Evolutionary conservation across 2,888 invertebrate species (phyloP).

Genomic region (Platerodrilus igneus): DNA sequence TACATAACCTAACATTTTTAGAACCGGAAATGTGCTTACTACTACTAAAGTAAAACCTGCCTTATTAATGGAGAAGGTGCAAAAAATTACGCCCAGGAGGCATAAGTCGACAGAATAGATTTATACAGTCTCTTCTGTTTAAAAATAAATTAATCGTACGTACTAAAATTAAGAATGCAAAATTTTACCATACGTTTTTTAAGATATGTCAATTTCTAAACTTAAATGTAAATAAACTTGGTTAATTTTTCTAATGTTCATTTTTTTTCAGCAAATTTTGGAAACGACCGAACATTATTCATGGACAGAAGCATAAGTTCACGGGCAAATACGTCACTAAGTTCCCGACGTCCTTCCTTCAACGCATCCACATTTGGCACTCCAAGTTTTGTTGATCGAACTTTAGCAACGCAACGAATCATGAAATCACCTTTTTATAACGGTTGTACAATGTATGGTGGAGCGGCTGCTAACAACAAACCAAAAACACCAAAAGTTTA

Average conservation of each 20-base stretch:
- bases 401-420: constrained; percentile 46
- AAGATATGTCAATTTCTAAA: too few species aligned
- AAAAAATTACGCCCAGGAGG: too few species aligned
- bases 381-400: constrained; percentile 46
- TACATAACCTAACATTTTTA: too few species aligned
- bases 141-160: too few species aligned
- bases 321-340: constrained; percentile 46
- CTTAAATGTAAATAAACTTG: too few species aligned
- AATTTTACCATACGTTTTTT: too few species aligned
- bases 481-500: constrained; percentile 25
- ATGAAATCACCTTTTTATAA: constrained; percentile 68
- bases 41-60: too few species aligned
- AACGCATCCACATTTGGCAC: constrained; percentile 48
- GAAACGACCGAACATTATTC: constrained; percentile 40
- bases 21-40: too few species aligned
- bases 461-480: constrained; percentile 58
- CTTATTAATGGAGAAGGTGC: too few species aligned
- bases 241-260: neutral
- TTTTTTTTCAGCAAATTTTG: constrained; percentile 10
- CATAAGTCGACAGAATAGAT: too few species aligned
- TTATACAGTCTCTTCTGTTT: too few species aligned
- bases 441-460: constrained; percentile 72
- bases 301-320: constrained; percentile 43
- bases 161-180: too few species aligned
- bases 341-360: constrained; percentile 51